Evolutionary conservation across 2,113 vertebrate species (phyloP), one percentile per base, ranked within the genome.

Genomic region (Erinaceus europaeus): DNA sequence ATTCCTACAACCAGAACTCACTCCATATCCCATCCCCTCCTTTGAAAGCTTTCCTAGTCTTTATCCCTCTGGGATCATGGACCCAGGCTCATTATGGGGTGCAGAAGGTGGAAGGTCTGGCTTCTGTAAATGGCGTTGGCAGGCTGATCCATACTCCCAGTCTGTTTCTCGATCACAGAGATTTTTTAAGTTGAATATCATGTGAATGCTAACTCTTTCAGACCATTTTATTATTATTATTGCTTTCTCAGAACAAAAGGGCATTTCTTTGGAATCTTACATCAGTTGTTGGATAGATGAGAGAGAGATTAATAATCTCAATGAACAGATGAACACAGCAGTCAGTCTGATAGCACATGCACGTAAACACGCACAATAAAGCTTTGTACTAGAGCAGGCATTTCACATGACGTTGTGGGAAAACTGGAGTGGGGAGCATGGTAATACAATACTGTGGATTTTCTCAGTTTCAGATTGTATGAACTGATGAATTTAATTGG

Each of bases 401-500:
- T 94, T 95, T 62, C 81, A 25, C 77, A 67, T 89, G 75, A 92
- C 68, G 90, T 92, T 87, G 42, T 0, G 8, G 77, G 53, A 25
- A 80, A 32, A 50, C 73, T 93, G 21, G 85, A 93, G 82, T 23
- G 17, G 13, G 38, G 50, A 92, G 86, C 21, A 80, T 8, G 89
- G 10, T 1, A 23, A 89, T 67, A 62, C 95, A n/a, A 29, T 57
- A 84, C 72, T 55, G 83, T 7, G 91, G 57, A n/a, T 71, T 78
- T 95, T 94, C 62, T 89, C 89, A 78, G 27, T 68, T 89, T 83
- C 75, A 85, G 55, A 80, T 74, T 72, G 82, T 90, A 46, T 78
- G 57, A 36, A 20, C 90, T 95, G 74, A 90, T 90, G 85, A 91
- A 96, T 90, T 93, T 90, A 94, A 90, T 88, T 89, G 92, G 77